These are phyloP conservation scores for Sapajus apella DNA, from an alignment of 2,113 vertebrate species.

Conservation along the genomic window DNA sequence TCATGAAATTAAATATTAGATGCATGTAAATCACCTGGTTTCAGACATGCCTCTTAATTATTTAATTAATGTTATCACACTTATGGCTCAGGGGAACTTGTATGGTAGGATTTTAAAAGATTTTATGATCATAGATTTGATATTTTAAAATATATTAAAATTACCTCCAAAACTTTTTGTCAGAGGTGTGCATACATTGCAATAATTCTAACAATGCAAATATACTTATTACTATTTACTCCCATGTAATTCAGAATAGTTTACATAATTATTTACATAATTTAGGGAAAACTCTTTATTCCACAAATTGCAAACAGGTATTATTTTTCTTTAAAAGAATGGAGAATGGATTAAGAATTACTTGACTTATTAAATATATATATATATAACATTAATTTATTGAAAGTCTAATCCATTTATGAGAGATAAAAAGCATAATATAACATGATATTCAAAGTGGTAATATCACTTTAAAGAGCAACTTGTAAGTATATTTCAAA, in stretches of 20 bases:
- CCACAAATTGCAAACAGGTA: not conserved
- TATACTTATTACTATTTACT: not conserved
- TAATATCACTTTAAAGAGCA: not conserved
- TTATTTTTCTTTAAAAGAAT: not conserved
- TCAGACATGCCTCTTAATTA: not conserved
- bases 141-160: not conserved
- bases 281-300: not conserved
- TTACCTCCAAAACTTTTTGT: not conserved
- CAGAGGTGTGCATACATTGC: not conserved
- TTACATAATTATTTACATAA: not conserved
- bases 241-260: not conserved
- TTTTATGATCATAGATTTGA: not conserved
- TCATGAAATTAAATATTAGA: not conserved
- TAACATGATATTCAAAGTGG: fast-evolving
- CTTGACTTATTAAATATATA: not conserved
- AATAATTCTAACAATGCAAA: not conserved
- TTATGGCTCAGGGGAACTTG: not conserved
- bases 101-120: not conserved
- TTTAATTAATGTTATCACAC: not conserved
- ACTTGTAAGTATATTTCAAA: slow-evolving; percentile 36
- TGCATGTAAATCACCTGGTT: not conserved
- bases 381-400: not conserved
- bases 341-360: not conserved
- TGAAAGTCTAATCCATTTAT: not conserved
- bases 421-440: not conserved